Evolutionary conservation across 2,113 vertebrate genomes (phyloP), one percentile per base, ranked within the genome.

Genomic region (Mustelus asterias): DNA sequence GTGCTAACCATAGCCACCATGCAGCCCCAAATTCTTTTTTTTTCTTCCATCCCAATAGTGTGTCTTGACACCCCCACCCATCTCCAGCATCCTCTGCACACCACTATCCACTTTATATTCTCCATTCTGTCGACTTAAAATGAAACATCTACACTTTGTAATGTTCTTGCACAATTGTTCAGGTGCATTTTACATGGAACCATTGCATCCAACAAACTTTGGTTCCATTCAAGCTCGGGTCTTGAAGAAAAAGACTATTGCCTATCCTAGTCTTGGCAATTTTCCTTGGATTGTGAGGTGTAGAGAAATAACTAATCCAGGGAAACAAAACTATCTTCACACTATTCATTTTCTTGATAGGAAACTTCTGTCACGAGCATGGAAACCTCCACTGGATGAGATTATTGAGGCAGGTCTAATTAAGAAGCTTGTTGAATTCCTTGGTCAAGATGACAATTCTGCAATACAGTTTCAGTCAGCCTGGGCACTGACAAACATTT

Each of bases 401-500:
- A 96, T 99, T 11, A 97, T 99, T 0, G 97, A 98, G 3, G 97
- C 98, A 0, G 98, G 98, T 1, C 97, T 99, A 95, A 97, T 99
- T 29, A 97, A 97, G 5, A 97, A 96, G 92, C 97, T 99, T 96
- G 98, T 99, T 96, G 97, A 97, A 0, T 99, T 99, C 96, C 96
- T 99, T 96, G 96, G 96, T 29, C 96, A 94, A 16, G 96, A 97
- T 0, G 97, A 98, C 85, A 97, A 97, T 5, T 96, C 97, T 0
- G 8, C 94, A 13, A 96, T 99, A 97, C 98, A 99, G 97, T 99
- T 99, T 0, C 99, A 99, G 96, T 98, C 99, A 0, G 98, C 99
- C 16, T 99, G 99, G 99, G 98, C 98, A 5, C 98, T 99, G 20
- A 99, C 99, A 0, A 99, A 99, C 97, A 97, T 99, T 0, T 98